phyloP scores from a whole-genome alignment of 2,797 vertebrate genomes.

The Amblyraja radiata region DNA sequence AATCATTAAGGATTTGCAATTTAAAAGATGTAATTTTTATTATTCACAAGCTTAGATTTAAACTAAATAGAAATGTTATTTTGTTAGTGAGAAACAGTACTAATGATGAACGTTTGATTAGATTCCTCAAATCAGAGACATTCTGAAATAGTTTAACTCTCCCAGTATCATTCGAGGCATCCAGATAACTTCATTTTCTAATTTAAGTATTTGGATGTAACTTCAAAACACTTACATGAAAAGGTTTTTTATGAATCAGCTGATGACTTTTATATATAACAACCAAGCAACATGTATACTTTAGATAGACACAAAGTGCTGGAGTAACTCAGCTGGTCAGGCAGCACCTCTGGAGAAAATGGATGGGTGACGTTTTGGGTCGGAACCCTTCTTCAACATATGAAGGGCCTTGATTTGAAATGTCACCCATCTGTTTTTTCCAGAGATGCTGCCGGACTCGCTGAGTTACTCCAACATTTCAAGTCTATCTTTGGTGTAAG shows the following conservation, averaged over 20 bases:
- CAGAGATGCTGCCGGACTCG: too few species aligned
- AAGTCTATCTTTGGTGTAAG: too few species aligned
- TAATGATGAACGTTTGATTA: neutral
- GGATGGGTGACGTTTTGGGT: too few species aligned
- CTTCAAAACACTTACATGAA: neutral
- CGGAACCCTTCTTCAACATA: too few species aligned
- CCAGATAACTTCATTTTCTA: neutral
- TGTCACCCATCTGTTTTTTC: too few species aligned
- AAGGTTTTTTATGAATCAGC: neutral
- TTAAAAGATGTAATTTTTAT: neutral
- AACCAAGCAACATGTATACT: neutral
- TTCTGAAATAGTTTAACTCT: neutral
- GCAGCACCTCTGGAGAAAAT: too few species aligned
- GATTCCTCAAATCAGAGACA: neutral
- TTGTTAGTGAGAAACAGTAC: neutral
- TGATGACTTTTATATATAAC: neutral
- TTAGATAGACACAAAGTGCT: too few species aligned
- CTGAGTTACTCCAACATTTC: too few species aligned
- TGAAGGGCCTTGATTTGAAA: too few species aligned
- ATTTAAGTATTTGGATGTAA: slow-evolving; percentile 16
- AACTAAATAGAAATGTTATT: neutral
- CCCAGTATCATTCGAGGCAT: neutral
- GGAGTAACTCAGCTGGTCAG: too few species aligned
- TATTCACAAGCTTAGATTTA: neutral
- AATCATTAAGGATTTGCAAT: neutral